Base-by-base conservation (phyloP, 1,140 invertebrate genomes). In the Aphaenogaster rudis region DNA sequence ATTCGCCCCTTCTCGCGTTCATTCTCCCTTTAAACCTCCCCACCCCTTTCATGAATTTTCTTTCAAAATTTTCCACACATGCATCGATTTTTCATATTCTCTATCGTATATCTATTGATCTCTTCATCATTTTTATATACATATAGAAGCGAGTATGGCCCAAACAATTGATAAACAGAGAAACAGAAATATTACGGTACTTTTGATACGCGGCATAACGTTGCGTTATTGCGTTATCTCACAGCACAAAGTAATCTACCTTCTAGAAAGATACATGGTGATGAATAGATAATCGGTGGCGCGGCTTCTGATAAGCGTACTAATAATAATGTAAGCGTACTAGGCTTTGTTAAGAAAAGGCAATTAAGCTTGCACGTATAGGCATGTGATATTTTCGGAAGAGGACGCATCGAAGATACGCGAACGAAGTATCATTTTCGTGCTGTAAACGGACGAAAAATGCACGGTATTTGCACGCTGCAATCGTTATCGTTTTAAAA, bases 281-380 rank as follows among this genome's bases (percentile, higher is more conserved):
- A 78, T 78, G 8, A 78, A 50, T 54, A 52, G 42, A 78, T 28
- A 61, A 64, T 50, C 21, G 8, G 15, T 64, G 21, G 45, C 42
- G 59, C 57, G 28, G 7, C 15, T 50, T 63, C 13, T 84, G 50
- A 87, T 59, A 90, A 87, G 74, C 79, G 74, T 87, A 81, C 64
- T 67, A 86, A 50, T 45, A 76, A 57, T 42, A 57, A 76, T 1
- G 2, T 76, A 76, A 76, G 76, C 69, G 45, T 89, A 88, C 69
- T 59, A 63, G 76, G 76, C 71, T 87, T 89, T 84, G 63, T 74
- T 78, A 61, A 42, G 15, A 63, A 48, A 39, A 59, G 78, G 66
- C 59, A 42, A 81, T 67, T 50, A 90, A 90, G 88, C 84, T 90
- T 89, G 88, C 88, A 36, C 78, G 64, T 82, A 89, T 15, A 90